Conservation (phyloP, 2,113 vertebrate genomes). For the Dolichallabes microphthalmus region DNA sequence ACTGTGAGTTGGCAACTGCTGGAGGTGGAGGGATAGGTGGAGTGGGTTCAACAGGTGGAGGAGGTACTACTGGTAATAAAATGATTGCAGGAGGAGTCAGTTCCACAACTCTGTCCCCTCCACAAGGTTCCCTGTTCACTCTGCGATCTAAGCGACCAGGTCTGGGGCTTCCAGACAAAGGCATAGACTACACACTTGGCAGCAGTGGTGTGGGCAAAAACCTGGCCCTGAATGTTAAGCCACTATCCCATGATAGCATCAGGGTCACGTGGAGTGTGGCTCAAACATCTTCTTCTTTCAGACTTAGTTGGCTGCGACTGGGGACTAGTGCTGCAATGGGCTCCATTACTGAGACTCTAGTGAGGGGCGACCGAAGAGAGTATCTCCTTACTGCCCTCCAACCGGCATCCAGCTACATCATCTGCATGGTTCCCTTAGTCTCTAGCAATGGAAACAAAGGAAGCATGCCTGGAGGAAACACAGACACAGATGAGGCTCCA, state of each 20-base stretch:
- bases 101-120: slow-evolving; percentile 81
- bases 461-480: slow-evolving; percentile 69
- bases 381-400: slow-evolving; percentile 86
- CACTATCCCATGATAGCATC: slow-evolving; percentile 83
- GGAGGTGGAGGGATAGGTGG: slow-evolving; percentile 58
- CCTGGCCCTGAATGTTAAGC: slow-evolving; percentile 83
- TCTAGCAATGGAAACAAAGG: slow-evolving; percentile 72
- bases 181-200: slow-evolving; percentile 82
- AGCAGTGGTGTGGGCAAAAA: slow-evolving; percentile 80
- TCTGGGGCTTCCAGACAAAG: slow-evolving; percentile 80
- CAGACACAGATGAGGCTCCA: slow-evolving; percentile 78
- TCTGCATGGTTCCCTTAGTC: slow-evolving; percentile 87
- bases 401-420: slow-evolving; percentile 85
- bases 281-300: slow-evolving; percentile 80
- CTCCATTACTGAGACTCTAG: slow-evolving; percentile 89
- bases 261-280: slow-evolving; percentile 85
- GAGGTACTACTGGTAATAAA: slow-evolving; percentile 45
- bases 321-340: slow-evolving; percentile 81
- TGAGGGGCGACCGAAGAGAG: slow-evolving; percentile 84
- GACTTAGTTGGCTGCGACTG: slow-evolving; percentile 87
- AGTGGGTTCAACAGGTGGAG: slow-evolving; percentile 48
- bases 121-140: slow-evolving; percentile 87
- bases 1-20: slow-evolving; percentile 76
- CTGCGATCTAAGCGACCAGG: slow-evolving; percentile 84
- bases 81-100: slow-evolving; percentile 60